Evolutionary conservation across 2,797 vertebrate species (phyloP).

Genomic region (Kryptopterus vitreolus): DNA sequence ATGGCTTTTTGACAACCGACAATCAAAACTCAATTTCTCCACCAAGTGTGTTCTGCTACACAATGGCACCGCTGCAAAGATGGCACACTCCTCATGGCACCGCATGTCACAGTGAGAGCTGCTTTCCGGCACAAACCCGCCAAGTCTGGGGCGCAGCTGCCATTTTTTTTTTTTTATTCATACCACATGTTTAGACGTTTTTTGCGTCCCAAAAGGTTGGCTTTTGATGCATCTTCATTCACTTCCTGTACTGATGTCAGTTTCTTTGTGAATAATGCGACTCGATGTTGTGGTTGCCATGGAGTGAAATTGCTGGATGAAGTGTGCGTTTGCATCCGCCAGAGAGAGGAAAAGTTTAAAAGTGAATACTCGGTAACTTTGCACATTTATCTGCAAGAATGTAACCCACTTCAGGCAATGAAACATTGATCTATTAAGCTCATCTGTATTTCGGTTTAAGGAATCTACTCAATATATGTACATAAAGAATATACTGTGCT

Average conservation of each 20-base stretch:
- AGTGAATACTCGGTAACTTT: conserved; percentile 18
- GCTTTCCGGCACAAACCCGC: conserved; percentile 19
- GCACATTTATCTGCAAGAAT: conserved; percentile 17
- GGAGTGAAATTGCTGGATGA: conserved; percentile 16
- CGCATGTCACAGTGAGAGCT: conserved; percentile 30
- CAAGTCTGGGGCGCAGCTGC: conserved; percentile 41
- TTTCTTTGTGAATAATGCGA: conserved; percentile 2
- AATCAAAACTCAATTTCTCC: conserved; percentile 64
- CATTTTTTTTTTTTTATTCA: conserved; percentile 24
- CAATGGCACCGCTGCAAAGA: conserved; percentile 49
- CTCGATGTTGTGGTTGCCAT: conserved; percentile 23
- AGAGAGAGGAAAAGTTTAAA: conserved; percentile 3
- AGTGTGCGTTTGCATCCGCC: not conserved
- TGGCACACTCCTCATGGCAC: conserved; percentile 27
- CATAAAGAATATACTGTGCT: not conserved
- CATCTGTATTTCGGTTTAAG: conserved; percentile 1
- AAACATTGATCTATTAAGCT: conserved; percentile 17
- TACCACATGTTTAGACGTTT: conserved; percentile 18
- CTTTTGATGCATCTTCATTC: conserved; percentile 15
- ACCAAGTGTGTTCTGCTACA: conserved; percentile 52
- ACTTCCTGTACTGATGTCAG: conserved; percentile 28
- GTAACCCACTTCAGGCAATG: conserved; percentile 41
- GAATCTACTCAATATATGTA: not conserved
- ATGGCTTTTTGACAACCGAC: conserved; percentile 60
- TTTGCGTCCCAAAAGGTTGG: conserved; percentile 1